Base-by-base conservation (phyloP, 2,797 vertebrate genomes). In the Etheostoma perlongum region DNA sequence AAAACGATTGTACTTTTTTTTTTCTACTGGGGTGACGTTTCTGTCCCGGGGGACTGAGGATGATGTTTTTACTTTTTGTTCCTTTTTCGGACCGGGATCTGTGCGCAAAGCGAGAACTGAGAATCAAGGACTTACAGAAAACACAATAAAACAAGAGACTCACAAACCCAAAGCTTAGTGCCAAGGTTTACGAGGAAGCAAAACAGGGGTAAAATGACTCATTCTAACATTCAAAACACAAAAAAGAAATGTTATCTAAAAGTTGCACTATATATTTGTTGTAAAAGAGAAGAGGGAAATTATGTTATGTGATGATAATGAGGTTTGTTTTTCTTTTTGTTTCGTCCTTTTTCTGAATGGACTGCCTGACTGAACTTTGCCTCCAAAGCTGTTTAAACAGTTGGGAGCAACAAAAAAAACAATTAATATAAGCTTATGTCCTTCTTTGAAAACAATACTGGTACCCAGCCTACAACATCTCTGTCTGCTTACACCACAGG, bases 191-290 rank as follows among this genome's bases (percentile, higher is more conserved):
- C 78, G 89, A 93, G 90, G 94, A 93, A 93, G 92, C 88, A 93
- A 95, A 95, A 74, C 74, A 79, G 92, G 93, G 89, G 49, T 7
- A 91, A 93, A 88, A 91, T 90, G 91, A 94, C 95, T 94, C 89
- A 86, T 96, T 93, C 92, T 94, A 94, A 95, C 96, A 95, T 95
- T 95, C 94, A 84, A 88, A 89, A 92, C 83, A 92, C 82, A 92
- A 74, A 85, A 76, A 92, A 90, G 81, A 92, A 92, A 89, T 89
- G 85, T 91, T 93, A 87, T 92, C 90, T 91, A 92, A 97, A 93
- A 96, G 95, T 98, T 98, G 97, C 97, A 98, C 97, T 98, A 96
- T 96, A 94, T 91, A 91, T 91, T 92, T 88, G 89, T 94, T 90
- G 94, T 94, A 85, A 89, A 93, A 95, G 95, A 93, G 93, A 93